phyloP scores from a whole-genome alignment of 2,113 vertebrate genomes.

The Anser cygnoides region DNA sequence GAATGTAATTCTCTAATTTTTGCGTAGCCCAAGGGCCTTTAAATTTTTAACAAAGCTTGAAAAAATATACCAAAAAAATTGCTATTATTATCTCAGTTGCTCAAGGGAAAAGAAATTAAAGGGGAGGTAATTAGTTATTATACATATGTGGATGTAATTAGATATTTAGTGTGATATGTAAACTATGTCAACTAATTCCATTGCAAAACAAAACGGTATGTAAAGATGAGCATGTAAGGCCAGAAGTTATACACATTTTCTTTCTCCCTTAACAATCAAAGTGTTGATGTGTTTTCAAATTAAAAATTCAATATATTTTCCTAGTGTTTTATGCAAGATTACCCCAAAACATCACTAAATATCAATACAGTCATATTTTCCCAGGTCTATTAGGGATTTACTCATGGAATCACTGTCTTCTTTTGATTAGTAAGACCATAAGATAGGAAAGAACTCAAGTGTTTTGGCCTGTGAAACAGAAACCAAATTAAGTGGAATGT shows the following conservation, averaged over 20 bases:
- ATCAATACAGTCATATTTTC: neutral
- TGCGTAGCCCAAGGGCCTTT: neutral
- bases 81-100: neutral
- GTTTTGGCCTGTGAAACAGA: neutral
- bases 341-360: neutral
- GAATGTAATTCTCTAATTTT: conserved; percentile 18
- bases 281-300: neutral
- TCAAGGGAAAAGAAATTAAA: conserved; percentile 21
- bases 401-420: neutral
- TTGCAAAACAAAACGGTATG: neutral
- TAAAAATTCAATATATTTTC: neutral
- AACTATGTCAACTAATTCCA: conserved; percentile 9
- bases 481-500: neutral
- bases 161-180: conserved; percentile 36
- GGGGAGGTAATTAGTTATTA: conserved; percentile 43
- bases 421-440: neutral
- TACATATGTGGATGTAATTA: conserved; percentile 42
- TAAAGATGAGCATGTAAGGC: neutral
- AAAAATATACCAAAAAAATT: neutral
- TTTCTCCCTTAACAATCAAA: neutral
- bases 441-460: neutral
- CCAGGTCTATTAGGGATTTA: neutral
- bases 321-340: neutral
- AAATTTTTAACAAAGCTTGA: neutral
- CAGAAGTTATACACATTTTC: neutral